Evolutionary conservation across 2,888 invertebrate species (phyloP), one percentile per base, ranked within the genome.

Genomic region (Lasioglossum malachurum): DNA sequence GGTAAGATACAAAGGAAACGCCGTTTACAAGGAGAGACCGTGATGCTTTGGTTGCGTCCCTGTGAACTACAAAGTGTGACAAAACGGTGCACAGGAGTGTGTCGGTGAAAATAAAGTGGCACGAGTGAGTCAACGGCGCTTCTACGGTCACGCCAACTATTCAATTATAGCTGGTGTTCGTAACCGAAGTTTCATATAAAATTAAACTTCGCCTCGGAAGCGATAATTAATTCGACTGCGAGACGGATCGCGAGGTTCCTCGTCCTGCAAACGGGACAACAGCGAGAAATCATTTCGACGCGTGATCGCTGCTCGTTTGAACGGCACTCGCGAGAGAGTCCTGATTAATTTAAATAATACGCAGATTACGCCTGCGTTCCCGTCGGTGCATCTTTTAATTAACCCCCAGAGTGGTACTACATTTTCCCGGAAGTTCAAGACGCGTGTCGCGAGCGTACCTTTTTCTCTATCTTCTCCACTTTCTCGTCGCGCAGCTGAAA

Each of bases 91-190:
- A 89, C 77, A 83, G 80, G 31, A 80, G 83, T 46, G 72, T 49
- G 74, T 80, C 78, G 90, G 93, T 92, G 93, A 94, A 94, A 94
- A 94, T 90, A 92, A 93, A 93, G 93, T 93, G 92, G 91, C 92
- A 86, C 92, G 88, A 89, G 83, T 89, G 92, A 89, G 89, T 86
- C 91, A 92, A 91, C 85, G 16, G 49, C 53, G 71, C 82, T 79
- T 77, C 76, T 74, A 78, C 38, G 72, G 83, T 77, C 78, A 80
- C 84, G 82, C 78, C 31, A 78, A 72, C 75, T 75, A 38, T 78
- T 64, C 79, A 86, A 87, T 84, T 87, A 86, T 82, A 69, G 72
- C 31, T 46, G 19, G 38, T 38, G 38, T 44, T 38, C 35, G 64
- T 79, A 53, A 27, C 49, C 60, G 27, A 14, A 35, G 41, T 35